A percentile compares a stretch with the other conserved stretches of the same genome.
Conservation (phyloP, 2,888 invertebrate genomes). For the Calliopum simillimum region DNA sequence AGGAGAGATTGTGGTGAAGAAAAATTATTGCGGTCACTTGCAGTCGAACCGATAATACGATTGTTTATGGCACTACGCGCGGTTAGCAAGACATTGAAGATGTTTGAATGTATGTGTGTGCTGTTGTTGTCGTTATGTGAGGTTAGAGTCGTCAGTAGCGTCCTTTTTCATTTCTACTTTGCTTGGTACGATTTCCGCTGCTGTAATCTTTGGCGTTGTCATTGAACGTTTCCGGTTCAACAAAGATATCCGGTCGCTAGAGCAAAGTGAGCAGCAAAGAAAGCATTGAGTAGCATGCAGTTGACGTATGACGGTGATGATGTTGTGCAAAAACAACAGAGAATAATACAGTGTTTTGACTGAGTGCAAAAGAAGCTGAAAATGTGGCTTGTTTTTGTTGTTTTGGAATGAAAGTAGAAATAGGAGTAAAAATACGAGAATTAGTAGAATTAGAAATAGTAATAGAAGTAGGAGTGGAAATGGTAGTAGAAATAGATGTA, state of each 20-base stretch:
- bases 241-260: slow-evolving; percentile 33
- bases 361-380: too few species aligned
- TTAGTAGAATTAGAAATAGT: not conserved
- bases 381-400: too few species aligned
- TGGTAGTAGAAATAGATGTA: not conserved
- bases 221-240: slow-evolving; percentile 33
- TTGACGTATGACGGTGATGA: not conserved
- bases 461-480: not conserved
- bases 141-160: too few species aligned
- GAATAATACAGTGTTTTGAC: not conserved
- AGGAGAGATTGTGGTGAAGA: not conserved
- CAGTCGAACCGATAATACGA: slow-evolving; percentile 26
- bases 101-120: too few species aligned
- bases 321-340: not conserved
- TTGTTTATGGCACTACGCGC: slow-evolving; percentile 26
- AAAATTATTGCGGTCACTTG: slow-evolving; percentile 28
- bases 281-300: not conserved
- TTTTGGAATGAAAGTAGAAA: too few species aligned
- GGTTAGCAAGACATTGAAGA: too few species aligned
- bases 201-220: slow-evolving; percentile 32
- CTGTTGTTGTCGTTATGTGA: too few species aligned
- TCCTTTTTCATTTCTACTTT: too few species aligned
- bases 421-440: too few species aligned
- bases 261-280: not conserved
- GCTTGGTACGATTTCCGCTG: slow-evolving; percentile 28